These are phyloP conservation scores for Ceryle rudis DNA, from an alignment of 2,797 vertebrate genomes.

Conservation along the genomic window DNA sequence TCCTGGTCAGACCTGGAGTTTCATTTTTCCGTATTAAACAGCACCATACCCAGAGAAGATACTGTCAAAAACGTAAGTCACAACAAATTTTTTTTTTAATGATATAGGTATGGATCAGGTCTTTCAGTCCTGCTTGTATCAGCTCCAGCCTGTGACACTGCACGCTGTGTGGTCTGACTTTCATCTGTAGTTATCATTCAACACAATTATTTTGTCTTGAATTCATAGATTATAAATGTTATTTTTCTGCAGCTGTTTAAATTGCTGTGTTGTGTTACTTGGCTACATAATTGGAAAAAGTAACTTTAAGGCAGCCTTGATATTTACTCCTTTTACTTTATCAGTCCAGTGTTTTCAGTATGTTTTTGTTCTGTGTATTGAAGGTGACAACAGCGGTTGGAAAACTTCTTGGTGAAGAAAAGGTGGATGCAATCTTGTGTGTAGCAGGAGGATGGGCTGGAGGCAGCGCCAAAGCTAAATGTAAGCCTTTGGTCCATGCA, in stretches of 20 bases:
- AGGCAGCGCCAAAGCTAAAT: constrained; percentile 92
- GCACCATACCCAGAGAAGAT: background rate
- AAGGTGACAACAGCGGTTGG: constrained; percentile 92
- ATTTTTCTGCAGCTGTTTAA: background rate
- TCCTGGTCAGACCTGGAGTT: background rate
- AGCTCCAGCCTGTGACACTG: background rate
- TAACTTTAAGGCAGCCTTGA: background rate
- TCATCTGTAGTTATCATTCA: background rate
- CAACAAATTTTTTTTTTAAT: background rate
- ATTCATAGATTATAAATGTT: background rate
- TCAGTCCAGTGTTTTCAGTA: background rate
- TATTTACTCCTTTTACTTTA: background rate
- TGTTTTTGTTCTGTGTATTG: background rate
- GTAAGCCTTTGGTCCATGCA: constrained; percentile 75
- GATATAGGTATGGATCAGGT: background rate
- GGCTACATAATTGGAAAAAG: accelerated
- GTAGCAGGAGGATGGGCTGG: constrained; percentile 98
- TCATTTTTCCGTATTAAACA: background rate
- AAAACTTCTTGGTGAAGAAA: constrained; percentile 88
- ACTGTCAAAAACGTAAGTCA: background rate
- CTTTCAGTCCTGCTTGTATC: background rate
- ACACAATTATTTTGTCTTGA: background rate
- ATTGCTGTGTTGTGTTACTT: background rate
- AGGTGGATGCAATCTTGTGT: constrained; percentile 94
- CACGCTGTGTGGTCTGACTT: accelerated